phyloP scores from a whole-genome alignment of 2,113 vertebrate species.

The Eclectus roratus region DNA sequence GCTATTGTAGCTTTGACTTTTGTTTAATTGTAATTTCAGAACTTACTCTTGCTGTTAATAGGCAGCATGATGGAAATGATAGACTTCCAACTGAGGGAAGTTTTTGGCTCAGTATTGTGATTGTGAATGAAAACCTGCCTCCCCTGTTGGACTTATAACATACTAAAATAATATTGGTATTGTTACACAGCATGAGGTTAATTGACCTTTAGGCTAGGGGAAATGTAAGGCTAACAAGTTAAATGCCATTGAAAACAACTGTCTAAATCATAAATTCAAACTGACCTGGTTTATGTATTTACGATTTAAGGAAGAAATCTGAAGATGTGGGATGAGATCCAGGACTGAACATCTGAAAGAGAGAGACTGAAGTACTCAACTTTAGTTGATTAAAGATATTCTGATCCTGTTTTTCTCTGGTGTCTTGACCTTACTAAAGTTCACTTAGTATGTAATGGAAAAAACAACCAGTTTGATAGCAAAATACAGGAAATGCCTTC shows the following conservation, averaged over 20 bases:
- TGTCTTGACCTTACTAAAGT: slow-evolving; percentile 74
- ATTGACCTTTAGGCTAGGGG: neutral
- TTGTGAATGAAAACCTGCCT: neutral
- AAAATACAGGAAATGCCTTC: slow-evolving; percentile 93
- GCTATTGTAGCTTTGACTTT: neutral
- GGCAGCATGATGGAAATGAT: neutral
- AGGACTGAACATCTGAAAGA: slow-evolving; percentile 52
- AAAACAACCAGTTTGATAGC: slow-evolving; percentile 80
- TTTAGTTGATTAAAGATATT: slow-evolving; percentile 67
- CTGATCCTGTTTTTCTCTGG: slow-evolving; percentile 74
- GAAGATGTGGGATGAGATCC: neutral
- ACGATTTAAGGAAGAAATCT: slow-evolving; percentile 1
- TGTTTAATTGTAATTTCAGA: neutral
- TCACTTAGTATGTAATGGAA: slow-evolving; percentile 87
- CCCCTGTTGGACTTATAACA: neutral
- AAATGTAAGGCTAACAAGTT: neutral
- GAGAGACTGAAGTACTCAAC: slow-evolving; percentile 53
- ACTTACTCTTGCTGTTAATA: neutral
- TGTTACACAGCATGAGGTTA: neutral
- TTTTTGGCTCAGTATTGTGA: neutral
- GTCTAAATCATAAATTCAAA: neutral
- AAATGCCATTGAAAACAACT: slow-evolving; percentile 9
- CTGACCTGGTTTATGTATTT: neutral
- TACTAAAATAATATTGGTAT: slow-evolving; percentile 1
- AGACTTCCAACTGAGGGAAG: neutral